Evolutionary conservation across 2,113 vertebrate genomes (phyloP), one percentile per base, ranked within the genome.

Genomic region (Charadrius vociferus): DNA sequence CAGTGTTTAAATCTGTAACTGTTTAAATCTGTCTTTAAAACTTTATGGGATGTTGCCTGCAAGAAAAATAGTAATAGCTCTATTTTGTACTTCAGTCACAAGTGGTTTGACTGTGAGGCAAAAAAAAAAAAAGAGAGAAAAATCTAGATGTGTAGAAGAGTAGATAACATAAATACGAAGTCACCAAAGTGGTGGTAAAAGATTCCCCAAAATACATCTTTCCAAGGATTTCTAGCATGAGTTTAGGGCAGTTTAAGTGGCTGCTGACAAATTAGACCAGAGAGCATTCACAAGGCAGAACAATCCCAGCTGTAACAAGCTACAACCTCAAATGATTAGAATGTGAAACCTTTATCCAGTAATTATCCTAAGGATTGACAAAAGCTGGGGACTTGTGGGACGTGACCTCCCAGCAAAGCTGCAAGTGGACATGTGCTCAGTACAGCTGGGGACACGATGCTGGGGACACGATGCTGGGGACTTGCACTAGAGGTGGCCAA

Each of bases 11-110:
- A 86, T 96, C 81, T 96, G 56, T 43, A 65, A 41, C 68, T 87
- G 41, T 89, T 89, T 75, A 90, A 91, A 85, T 85, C 84, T 86
- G 59, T 78, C 67, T 86, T 95, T 83, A 86, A 86, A 93, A 74
- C 37, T 92, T 96, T 83, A 83, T 83, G 55, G 41, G 92, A 93
- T 90, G 41, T 55, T 92, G 71, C 90, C 92, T 80, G 74, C n/a
- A 83, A 94, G 85, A 90, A 90, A 92, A 86, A 49, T 49, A 53
- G 36, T 50, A 61, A 66, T 56, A 50, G 27, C 49, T 84, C 17
- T 58, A 9, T 82, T 96, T 66, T 70, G n/a, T 88, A 26, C 58
- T 91, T 93, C 27, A 59, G 81, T 83, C 63, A 74, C 32, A 53
- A 88, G 53, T 47, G 70, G 53, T 79, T 94, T 87, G 68, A 59